Evolutionary conservation across 2,888 invertebrate species (phyloP), one percentile per base, ranked within the genome.

Genomic region (Brachypalpus laphriformis): DNA sequence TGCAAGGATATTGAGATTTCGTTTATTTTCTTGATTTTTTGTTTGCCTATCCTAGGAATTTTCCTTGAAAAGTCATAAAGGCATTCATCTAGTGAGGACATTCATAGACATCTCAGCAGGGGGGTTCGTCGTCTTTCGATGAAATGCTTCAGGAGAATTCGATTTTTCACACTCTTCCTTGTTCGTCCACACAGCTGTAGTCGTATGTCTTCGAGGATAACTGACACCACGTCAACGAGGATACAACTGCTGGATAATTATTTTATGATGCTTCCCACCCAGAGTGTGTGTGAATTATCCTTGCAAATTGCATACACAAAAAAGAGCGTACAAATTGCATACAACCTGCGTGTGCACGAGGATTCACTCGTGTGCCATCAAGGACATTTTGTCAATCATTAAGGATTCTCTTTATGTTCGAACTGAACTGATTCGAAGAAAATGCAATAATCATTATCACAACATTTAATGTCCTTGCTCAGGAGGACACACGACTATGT

Each of bases 191-290:
- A 14, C 22, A 42, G 40, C 22, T 42, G 54, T 25, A 63, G 31
- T 16, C 28, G 45, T 1, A 25, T 56, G 18, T 28, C 25, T 54
- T 56, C 42, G 22, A 5, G 11, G 25, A 28, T 14, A 20, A 40
- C 6, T 8, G 7, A 40, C 25, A n/a, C n/a, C n/a, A n/a, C n/a
- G n/a, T n/a, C n/a, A n/a, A n/a, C n/a, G n/a, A n/a, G n/a, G n/a
- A n/a, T n/a, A n/a, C n/a, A n/a, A n/a, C n/a, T n/a, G n/a, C 66
- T 74, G 80, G n/a, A 81, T 81, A 81, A 81, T 81, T 81, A 74
- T 61, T 68, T 81, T 68, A 81, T 68, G 74, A 57, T 63, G 20
- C 61, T 28, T 18, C 22, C 45, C 45, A 22, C 70, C 34, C 70
- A 25, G 45, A 34, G 61, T 31, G 16, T 63, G 66, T 68, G 51